phyloP scores from a whole-genome alignment of 2,888 invertebrate species.

The Erebia aethiops region DNA sequence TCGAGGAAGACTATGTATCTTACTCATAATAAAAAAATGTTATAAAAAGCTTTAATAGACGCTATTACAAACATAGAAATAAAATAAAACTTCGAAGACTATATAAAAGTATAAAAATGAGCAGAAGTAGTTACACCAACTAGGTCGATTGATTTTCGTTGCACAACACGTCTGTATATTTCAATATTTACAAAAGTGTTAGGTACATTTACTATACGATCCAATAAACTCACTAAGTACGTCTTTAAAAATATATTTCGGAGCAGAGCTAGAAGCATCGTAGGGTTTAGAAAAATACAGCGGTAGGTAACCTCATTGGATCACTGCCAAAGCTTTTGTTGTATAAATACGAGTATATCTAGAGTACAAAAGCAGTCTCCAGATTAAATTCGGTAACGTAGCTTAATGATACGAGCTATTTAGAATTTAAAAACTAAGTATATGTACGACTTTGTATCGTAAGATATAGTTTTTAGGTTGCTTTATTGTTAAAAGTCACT shows the following conservation, averaged over 20 bases:
- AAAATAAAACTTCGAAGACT: conserved; percentile 48
- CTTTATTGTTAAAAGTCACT: conserved; percentile 81
- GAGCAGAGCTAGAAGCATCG: conserved; percentile 63
- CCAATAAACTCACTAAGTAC: conserved; percentile 43
- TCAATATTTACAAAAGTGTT: conserved; percentile 59
- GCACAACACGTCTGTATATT: conserved; percentile 51
- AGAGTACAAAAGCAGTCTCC: conserved; percentile 84
- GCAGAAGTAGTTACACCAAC: conserved; percentile 54
- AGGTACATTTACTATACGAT: conserved; percentile 46
- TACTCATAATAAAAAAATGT: conserved; percentile 45
- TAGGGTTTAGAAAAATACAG: conserved; percentile 79
- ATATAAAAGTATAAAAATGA: conserved; percentile 81
- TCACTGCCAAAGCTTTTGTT: conserved; percentile 72
- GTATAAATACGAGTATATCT: conserved; percentile 72
- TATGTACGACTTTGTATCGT: conserved; percentile 45
- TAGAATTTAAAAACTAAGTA: conserved; percentile 53
- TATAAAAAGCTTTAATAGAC: conserved; percentile 48
- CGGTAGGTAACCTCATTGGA: conserved; percentile 73
- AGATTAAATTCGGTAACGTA: conserved; percentile 84
- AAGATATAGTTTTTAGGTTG: conserved; percentile 37
- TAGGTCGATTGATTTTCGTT: conserved; percentile 53
- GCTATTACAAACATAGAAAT: conserved; percentile 46
- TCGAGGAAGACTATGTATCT: conserved; percentile 73
- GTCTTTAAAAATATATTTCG: conserved; percentile 51
- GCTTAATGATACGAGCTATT: conserved; percentile 73